A percentile compares a stretch with the other conserved stretches of the same genome.
Conservation (phyloP, 2,113 vertebrate genomes). For the Cavia aperea region DNA sequence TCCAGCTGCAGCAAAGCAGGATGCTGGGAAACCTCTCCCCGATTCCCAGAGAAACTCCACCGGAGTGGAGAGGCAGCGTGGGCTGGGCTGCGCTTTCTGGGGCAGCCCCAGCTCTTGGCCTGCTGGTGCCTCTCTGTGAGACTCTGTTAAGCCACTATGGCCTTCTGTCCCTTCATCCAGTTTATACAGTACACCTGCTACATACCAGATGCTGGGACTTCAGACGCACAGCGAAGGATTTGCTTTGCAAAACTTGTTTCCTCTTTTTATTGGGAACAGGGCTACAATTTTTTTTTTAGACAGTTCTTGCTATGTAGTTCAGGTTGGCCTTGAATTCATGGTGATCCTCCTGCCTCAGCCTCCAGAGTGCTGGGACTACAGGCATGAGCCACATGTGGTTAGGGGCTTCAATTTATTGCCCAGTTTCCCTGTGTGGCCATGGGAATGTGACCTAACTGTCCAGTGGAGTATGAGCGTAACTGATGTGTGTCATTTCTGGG, state of each 20-base stretch:
- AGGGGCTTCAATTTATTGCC: not conserved
- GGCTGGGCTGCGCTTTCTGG: not conserved
- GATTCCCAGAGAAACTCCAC: not conserved
- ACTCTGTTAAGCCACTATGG: not conserved
- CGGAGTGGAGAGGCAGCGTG: not conserved
- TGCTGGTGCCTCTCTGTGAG: not conserved
- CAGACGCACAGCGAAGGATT: accelerated
- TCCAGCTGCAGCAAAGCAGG: not conserved
- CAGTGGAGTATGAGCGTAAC: not conserved
- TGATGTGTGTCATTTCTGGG: not conserved
- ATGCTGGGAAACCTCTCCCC: not conserved
- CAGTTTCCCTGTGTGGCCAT: not conserved
- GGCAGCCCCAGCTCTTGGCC: not conserved
- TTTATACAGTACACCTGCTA: not conserved
- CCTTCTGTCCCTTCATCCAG: not conserved
- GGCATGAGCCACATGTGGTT: not conserved
- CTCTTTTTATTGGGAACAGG: not conserved
- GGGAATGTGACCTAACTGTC: not conserved
- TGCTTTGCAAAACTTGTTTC: not conserved
- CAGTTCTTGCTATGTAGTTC: not conserved
- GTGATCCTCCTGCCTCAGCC: not conserved
- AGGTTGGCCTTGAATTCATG: not conserved
- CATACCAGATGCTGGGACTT: not conserved
- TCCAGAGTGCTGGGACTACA: not conserved
- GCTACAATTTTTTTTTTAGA: not conserved